Conservation (phyloP, 2,888 invertebrate genomes). For the Polia nebulosa region DNA sequence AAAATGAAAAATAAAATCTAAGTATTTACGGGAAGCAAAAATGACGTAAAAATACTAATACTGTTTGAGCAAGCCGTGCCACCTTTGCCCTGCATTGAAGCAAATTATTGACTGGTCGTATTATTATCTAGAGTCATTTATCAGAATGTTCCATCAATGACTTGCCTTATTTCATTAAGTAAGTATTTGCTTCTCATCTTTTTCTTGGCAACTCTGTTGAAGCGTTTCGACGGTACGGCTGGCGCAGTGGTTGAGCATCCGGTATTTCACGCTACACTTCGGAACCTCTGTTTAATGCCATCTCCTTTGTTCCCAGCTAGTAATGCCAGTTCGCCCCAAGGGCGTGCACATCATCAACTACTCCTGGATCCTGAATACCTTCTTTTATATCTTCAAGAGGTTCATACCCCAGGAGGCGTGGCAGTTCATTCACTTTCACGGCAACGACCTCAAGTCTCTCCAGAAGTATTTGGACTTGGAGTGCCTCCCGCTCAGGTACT, state of each 20-base stretch:
- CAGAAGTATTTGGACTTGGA: conserved; percentile 80
- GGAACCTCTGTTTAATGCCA: no score
- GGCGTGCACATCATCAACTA: conserved; percentile 95
- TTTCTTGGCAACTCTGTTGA: no score
- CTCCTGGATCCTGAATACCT: conserved; percentile 95
- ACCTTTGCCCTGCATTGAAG: neutral
- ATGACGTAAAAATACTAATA: no score
- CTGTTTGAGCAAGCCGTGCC: neutral
- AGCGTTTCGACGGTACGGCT: no score
- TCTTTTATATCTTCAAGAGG: conserved; percentile 94
- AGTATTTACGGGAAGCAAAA: no score
- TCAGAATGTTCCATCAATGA: neutral
- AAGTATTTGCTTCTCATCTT: no score
- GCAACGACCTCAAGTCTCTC: conserved; percentile 82
- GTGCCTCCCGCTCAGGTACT: conserved; percentile 74
- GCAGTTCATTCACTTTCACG: conserved; percentile 86
- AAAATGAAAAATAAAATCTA: no score
- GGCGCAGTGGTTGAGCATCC: no score
- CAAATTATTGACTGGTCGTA: neutral
- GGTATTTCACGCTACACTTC: no score
- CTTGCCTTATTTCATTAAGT: no score
- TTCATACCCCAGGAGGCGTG: conserved; percentile 93
- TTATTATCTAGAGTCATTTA: no score
- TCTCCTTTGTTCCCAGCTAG: conserved; percentile 89
- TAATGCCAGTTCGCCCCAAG: conserved; percentile 92